phyloP scores from a whole-genome alignment of 1,140 invertebrate genomes.

The Heliconius hermathena region DNA sequence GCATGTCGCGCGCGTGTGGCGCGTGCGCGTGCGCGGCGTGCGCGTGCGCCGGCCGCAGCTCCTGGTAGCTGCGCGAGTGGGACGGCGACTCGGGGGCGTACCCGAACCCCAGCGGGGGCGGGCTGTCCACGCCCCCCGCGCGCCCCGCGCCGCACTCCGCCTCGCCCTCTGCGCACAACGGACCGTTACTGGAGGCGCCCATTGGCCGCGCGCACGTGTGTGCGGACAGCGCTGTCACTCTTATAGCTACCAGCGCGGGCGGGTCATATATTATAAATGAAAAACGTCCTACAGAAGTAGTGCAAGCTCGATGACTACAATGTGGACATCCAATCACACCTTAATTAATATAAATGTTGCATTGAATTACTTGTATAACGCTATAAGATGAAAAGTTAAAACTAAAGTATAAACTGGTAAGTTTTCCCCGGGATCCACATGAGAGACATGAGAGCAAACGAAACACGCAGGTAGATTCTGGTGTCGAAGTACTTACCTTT shows the following conservation, averaged over 20 bases:
- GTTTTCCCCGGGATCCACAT: not conserved
- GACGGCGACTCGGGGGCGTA: slow-evolving; percentile 67
- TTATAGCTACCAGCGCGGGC: no score
- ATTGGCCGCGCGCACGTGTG: slow-evolving; percentile 26
- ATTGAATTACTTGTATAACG: not conserved
- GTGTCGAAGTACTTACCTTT: slow-evolving; percentile 52
- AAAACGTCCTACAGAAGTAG: not conserved
- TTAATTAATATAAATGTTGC: not conserved
- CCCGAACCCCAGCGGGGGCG: slow-evolving; percentile 61
- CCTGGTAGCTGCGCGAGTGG: slow-evolving; percentile 69
- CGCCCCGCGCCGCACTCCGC: slow-evolving; percentile 60
- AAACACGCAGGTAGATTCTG: not conserved
- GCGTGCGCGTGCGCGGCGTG: slow-evolving; percentile 44
- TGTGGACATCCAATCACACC: not conserved
- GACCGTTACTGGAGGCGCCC: slow-evolving; percentile 41
- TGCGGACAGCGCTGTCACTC: not conserved
- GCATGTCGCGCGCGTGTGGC: slow-evolving; percentile 70
- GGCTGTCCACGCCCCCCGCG: slow-evolving; percentile 55
- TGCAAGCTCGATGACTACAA: not conserved
- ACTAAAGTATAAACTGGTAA: not conserved
- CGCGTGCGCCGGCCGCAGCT: slow-evolving; percentile 64
- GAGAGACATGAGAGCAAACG: not conserved
- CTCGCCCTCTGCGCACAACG: slow-evolving; percentile 62
- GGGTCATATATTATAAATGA: not conserved
- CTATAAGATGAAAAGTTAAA: no score